Evolutionary conservation across 2,113 vertebrate species (phyloP).

Genomic region (Onychostruthus taczanowskii): DNA sequence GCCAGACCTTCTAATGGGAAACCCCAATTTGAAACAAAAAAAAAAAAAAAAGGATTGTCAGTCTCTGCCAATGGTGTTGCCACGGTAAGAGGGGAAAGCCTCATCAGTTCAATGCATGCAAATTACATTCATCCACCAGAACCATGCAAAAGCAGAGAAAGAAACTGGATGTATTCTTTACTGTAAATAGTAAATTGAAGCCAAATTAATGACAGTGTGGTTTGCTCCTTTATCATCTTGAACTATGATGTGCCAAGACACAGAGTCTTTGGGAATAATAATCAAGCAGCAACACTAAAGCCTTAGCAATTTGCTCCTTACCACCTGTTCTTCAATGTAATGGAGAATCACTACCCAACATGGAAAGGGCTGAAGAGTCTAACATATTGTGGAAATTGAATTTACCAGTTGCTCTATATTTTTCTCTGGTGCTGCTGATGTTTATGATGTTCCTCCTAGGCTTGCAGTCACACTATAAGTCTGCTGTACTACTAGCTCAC

Average conservation of each 20-base stretch:
- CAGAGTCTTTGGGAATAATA: neutral
- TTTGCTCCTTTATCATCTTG: neutral
- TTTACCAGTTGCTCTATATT: neutral
- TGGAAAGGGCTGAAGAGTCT: neutral
- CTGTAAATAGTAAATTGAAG: neutral
- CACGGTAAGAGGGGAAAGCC: neutral
- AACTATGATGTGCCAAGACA: neutral
- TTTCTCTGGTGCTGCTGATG: neutral
- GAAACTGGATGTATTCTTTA: neutral
- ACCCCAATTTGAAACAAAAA: neutral
- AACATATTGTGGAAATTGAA: neutral
- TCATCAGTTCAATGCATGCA: neutral
- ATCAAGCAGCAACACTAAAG: neutral
- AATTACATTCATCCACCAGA: neutral
- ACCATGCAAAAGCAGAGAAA: neutral
- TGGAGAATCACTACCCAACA: neutral
- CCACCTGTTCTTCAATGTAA: neutral
- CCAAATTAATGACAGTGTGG: neutral
- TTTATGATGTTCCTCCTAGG: neutral
- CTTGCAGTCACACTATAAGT: neutral
- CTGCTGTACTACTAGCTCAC: neutral
- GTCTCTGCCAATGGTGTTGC: neutral
- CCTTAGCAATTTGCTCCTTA: neutral
- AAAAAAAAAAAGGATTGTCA: neutral
- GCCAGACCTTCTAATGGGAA: neutral